Evolutionary conservation across 1,140 invertebrate genomes (phyloP).

Genomic region (Rhizoglyphus robini): DNA sequence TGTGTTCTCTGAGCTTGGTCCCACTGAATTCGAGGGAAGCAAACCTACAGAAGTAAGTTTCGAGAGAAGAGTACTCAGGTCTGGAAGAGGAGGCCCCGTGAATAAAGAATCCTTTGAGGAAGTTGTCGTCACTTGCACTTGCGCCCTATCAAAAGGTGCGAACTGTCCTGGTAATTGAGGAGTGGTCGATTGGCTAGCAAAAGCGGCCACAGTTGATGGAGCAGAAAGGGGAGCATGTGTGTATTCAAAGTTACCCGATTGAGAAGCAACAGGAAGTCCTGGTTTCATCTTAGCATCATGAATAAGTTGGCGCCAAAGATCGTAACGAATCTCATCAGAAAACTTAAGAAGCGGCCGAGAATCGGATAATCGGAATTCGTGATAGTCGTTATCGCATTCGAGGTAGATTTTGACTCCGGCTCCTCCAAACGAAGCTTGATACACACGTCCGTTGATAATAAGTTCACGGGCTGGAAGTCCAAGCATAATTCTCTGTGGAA

Average conservation of each 20-base stretch:
- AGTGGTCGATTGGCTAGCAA: not conserved
- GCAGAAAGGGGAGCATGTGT: not conserved
- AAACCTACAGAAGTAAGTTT: not conserved
- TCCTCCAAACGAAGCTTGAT: constrained; percentile 81
- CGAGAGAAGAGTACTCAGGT: not conserved
- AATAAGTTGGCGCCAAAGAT: constrained; percentile 20
- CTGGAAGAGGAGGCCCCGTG: no score
- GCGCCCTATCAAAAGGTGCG: no score
- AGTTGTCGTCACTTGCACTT: not conserved
- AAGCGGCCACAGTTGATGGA: not conserved
- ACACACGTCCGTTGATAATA: constrained; percentile 66
- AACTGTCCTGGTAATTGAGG: no score
- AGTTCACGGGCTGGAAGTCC: constrained; percentile 83
- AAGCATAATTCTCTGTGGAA: constrained; percentile 50
- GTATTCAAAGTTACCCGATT: no score
- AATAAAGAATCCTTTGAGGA: no score
- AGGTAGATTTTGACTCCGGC: constrained; percentile 67
- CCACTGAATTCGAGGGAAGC: not conserved
- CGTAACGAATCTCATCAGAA: constrained; percentile 31
- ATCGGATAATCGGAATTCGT: constrained; percentile 66
- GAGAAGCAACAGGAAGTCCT: not conserved
- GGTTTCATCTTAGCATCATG: not conserved
- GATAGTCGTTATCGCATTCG: constrained; percentile 48
- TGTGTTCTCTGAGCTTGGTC: not conserved
- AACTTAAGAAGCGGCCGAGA: constrained; percentile 53